These are phyloP conservation scores for Drosophila sulfurigaster DNA, from an alignment of 1,140 invertebrate species.

Conservation along the genomic window DNA sequence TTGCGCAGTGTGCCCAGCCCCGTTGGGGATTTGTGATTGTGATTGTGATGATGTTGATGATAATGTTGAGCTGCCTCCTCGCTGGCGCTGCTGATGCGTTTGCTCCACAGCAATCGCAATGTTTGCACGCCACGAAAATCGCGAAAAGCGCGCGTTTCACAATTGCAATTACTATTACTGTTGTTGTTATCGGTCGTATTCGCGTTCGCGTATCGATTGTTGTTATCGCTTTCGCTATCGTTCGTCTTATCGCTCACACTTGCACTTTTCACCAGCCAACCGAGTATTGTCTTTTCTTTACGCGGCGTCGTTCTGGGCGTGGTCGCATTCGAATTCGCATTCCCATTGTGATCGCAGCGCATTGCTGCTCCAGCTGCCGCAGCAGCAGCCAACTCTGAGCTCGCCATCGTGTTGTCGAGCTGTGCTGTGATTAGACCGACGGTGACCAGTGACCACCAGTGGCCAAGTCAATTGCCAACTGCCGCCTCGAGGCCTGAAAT, in stretches of 20 bases:
- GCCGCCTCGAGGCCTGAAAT: constrained; percentile 59
- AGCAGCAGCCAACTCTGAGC: constrained; percentile 3
- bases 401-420: constrained; percentile 33
- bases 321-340: constrained; percentile 35
- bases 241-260: constrained; percentile 50
- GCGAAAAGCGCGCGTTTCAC: constrained; percentile 69
- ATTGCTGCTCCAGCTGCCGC: background rate
- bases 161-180: constrained; percentile 51
- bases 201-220: constrained; percentile 6
- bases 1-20: constrained; percentile 69
- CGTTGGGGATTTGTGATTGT: constrained; percentile 1
- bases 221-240: constrained; percentile 44
- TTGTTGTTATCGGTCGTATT: constrained; percentile 11
- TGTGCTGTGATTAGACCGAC: constrained; percentile 22
- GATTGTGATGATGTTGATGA: constrained; percentile 20
- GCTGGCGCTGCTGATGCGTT: constrained; percentile 76
- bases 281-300: constrained; percentile 77
- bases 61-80: constrained; percentile 46
- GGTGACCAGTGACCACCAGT: constrained; percentile 31
- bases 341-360: constrained; percentile 44
- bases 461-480: constrained; percentile 47
- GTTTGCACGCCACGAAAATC: constrained; percentile 82
- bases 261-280: constrained; percentile 69
- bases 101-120: constrained; percentile 77
- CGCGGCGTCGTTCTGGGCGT: constrained; percentile 43